Base-by-base conservation (phyloP, 1,140 invertebrate species). In the Trypoxylus dichotomus region DNA sequence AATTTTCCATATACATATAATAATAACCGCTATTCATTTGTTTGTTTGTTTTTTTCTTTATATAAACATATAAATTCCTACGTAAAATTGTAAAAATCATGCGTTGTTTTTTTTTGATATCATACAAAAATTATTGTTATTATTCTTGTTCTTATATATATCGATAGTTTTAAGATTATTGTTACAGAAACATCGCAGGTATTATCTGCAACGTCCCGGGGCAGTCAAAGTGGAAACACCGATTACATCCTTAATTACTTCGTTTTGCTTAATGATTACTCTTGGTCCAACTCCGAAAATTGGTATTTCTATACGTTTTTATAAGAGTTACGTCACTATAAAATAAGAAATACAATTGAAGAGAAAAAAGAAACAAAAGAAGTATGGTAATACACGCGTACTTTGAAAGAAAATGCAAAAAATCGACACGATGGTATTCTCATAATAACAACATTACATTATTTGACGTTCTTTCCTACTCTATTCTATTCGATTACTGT, bases 401-500 rank as follows among this genome's bases (percentile, higher is more conserved):
- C 19, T n/a, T 10, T 43, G 15, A 11, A 43, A 43, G 15, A 43
- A 43, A 3, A 8, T 43, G 42, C 42, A 43, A n/a, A n/a, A 43
- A 41, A 10, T 43, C 42, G 2, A 43, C 15, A 43, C 42, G 42
- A 43, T 43, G 42, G 42, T 43, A 43, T 43, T 43, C 8, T 43
- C 42, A n/a, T 43, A 43, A 43, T 43, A 43, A 43, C 42, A 43
- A 63, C n/a, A n/a, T 24, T 63, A 24, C 60, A 24, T 63, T 63
- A 63, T n/a, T 63, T 63, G 27, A 27, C 10, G 25, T 71, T 41
- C 37, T 74, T 42, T 13, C 60, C 60, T 68, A 54, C 3, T 15
- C 47, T 29, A 68, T 5, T 68, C 27, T 68, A 68, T 68, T 68
- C 60, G 60, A 77, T 83, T 83, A 86, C 81, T 86, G 85, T 77